Evolutionary conservation across 1,140 invertebrate genomes (phyloP).

Genomic region (Tetramorium simillimum): DNA sequence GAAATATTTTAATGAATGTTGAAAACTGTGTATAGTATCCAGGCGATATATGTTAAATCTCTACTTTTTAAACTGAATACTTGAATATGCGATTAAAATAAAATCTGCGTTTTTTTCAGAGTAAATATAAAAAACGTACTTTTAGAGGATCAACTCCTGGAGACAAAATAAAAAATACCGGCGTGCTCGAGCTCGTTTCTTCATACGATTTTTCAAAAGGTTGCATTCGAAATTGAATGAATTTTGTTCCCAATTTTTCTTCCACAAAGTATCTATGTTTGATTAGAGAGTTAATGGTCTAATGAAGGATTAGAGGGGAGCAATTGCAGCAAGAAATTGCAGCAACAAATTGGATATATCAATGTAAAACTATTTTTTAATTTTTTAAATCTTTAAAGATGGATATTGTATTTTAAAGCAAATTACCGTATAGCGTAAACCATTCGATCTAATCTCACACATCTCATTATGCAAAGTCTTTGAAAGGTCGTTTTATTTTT

Average conservation of each 20-base stretch:
- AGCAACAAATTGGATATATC: not conserved
- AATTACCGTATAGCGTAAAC: slow-evolving; percentile 87
- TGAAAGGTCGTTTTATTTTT: slow-evolving; percentile 96
- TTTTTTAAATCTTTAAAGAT: slow-evolving; percentile 54
- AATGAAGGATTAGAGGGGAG: not conserved
- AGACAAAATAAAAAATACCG: slow-evolving; percentile 97
- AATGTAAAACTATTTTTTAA: not conserved
- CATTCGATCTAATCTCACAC: slow-evolving; percentile 96
- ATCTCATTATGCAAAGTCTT: slow-evolving; percentile 96
- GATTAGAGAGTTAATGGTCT: not conserved
- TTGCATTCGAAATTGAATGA: slow-evolving; percentile 91
- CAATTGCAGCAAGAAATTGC: not conserved
- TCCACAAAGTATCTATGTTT: slow-evolving; percentile 89
- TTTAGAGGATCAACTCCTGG: slow-evolving; percentile 97
- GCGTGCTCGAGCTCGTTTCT: slow-evolving; percentile 93
- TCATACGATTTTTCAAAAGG: slow-evolving; percentile 94
- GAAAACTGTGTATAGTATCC: not conserved
- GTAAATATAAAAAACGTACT: slow-evolving; percentile 77
- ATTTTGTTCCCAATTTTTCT: slow-evolving; percentile 95
- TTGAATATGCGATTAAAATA: not conserved
- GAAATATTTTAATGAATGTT: not conserved
- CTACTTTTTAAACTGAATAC: not conserved
- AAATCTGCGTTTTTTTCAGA: not conserved
- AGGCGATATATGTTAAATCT: not conserved
- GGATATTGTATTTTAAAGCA: not conserved